Conservation (phyloP, 2,888 invertebrate genomes). For the Drosophila tanythrix region DNA sequence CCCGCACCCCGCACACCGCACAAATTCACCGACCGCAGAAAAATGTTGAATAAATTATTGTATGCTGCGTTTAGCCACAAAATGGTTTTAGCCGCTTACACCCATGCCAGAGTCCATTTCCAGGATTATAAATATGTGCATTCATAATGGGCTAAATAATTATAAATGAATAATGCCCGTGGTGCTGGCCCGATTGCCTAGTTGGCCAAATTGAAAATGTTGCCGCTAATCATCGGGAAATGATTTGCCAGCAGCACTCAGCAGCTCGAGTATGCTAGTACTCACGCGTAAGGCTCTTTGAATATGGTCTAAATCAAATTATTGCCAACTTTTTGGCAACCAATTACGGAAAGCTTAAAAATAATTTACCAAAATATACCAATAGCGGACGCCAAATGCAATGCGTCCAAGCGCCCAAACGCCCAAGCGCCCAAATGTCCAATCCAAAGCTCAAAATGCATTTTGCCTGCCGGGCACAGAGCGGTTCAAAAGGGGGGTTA, state of each 20-base stretch:
- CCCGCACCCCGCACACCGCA: constrained; percentile 9
- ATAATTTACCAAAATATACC: constrained; percentile 61
- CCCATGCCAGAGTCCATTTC: constrained; percentile 6
- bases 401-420: background rate
- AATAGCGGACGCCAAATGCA: constrained; percentile 50
- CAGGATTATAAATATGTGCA: constrained; percentile 39
- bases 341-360: constrained; percentile 72
- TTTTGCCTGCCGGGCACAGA: background rate
- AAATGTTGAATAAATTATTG: constrained; percentile 76
- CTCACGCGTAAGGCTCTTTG: constrained; percentile 23
- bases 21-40: background rate
- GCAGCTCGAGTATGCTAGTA: constrained; percentile 21
- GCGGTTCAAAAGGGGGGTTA: background rate
- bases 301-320: constrained; percentile 32
- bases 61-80: constrained; percentile 72
- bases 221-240: constrained; percentile 2
- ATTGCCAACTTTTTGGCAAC: constrained; percentile 51
- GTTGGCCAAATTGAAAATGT: background rate
- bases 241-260: constrained; percentile 17
- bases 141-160: constrained; percentile 46
- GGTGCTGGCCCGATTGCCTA: background rate
- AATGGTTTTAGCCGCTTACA: constrained; percentile 77
- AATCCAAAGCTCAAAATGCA: constrained; percentile 40
- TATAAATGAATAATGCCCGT: constrained; percentile 31
- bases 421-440: constrained; percentile 21